Evolutionary conservation across 1,140 invertebrate species (phyloP).

Genomic region (Spodoptera frugiperda): DNA sequence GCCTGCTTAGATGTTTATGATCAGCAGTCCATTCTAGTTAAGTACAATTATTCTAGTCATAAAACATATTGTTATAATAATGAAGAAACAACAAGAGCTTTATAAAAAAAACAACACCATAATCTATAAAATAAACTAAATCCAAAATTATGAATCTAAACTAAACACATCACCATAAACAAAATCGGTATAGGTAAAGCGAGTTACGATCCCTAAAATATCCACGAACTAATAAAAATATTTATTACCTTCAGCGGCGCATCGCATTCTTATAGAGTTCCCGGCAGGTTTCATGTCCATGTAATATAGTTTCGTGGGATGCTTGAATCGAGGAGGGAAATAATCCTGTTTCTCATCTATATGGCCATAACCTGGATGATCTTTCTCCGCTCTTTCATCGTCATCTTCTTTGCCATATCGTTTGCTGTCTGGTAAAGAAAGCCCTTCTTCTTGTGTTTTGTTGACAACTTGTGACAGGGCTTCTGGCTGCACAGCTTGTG

Average conservation of each 20-base stretch:
- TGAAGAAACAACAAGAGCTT: background rate
- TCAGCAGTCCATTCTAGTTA: no score
- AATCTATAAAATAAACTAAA: background rate
- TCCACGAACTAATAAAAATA: slow-evolving; percentile 40
- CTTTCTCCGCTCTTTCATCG: slow-evolving; percentile 78
- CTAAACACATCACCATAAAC: slow-evolving; percentile 13
- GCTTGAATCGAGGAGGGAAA: slow-evolving; percentile 79
- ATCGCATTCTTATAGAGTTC: slow-evolving; percentile 79
- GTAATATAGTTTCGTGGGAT: slow-evolving; percentile 76
- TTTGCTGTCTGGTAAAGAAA: slow-evolving; percentile 63
- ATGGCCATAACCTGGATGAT: slow-evolving; percentile 71
- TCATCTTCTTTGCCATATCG: slow-evolving; percentile 71
- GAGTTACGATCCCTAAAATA: slow-evolving; percentile 28
- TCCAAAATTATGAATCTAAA: slow-evolving; percentile 28
- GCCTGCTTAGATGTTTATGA: no score
- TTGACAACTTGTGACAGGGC: slow-evolving; percentile 64
- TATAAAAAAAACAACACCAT: background rate
- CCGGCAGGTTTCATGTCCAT: slow-evolving; percentile 83
- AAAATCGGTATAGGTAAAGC: slow-evolving; percentile 1
- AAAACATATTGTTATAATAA: background rate
- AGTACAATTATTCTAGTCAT: no score
- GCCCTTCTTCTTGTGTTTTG: slow-evolving; percentile 74
- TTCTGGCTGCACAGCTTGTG: slow-evolving; percentile 65
- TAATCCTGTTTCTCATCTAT: slow-evolving; percentile 74
- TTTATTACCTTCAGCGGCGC: slow-evolving; percentile 80